phyloP scores from a whole-genome alignment of 2,888 invertebrate genomes.

The Metopia argyrocephala region DNA sequence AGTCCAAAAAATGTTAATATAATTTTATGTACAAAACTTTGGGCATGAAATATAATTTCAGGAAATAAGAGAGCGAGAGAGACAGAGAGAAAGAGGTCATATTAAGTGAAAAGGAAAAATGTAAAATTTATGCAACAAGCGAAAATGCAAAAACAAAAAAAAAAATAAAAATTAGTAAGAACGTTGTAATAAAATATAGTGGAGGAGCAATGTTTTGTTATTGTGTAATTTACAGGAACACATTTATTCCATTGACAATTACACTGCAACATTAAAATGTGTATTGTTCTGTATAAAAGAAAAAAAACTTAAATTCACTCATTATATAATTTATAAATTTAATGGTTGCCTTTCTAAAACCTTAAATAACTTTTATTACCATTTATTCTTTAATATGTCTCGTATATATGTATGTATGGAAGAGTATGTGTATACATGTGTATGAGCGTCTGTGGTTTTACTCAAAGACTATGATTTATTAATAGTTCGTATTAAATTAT shows the following conservation, averaged over 20 bases:
- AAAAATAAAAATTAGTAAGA: background rate
- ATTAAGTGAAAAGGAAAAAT: too few species aligned
- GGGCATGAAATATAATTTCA: background rate
- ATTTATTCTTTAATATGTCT: background rate
- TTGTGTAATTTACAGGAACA: background rate
- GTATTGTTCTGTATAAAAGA: background rate
- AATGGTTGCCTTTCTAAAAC: too few species aligned
- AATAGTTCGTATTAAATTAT: conserved; percentile 58
- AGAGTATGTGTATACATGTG: background rate
- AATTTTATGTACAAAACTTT: conserved; percentile 23
- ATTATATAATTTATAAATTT: background rate
- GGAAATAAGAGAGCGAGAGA: background rate
- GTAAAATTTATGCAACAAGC: background rate
- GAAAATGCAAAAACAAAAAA: background rate
- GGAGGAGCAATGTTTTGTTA: conserved; percentile 3
- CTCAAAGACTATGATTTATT: conserved; percentile 52
- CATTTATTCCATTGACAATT: conserved; percentile 4
- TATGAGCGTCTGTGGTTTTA: background rate
- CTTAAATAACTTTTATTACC: too few species aligned
- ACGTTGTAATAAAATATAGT: background rate
- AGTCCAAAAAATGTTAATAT: conserved; percentile 43
- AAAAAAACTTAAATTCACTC: too few species aligned
- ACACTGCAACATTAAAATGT: background rate
- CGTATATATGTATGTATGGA: background rate
- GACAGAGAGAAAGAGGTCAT: too few species aligned